phyloP scores from a whole-genome alignment of 1,140 invertebrate species.

The Drosophila persimilis region DNA sequence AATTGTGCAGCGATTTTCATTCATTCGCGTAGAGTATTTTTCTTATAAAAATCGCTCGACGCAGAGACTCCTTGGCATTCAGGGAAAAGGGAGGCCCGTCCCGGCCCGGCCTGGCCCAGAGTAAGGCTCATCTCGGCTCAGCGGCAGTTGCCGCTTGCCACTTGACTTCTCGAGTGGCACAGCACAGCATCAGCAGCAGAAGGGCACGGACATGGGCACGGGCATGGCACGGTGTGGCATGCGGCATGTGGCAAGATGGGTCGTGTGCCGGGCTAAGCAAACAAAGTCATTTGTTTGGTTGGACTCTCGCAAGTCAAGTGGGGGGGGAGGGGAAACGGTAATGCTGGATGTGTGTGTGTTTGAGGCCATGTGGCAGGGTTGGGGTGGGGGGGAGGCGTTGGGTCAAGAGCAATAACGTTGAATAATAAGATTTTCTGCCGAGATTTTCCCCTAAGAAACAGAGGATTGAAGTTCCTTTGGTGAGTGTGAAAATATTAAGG shows the following conservation, averaged over 20 bases:
- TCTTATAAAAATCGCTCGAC: slow-evolving; percentile 29
- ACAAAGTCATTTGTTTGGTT: slow-evolving; percentile 70
- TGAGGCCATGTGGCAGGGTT: too few species aligned
- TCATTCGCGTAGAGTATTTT: slow-evolving; percentile 57
- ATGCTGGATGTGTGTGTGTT: background rate
- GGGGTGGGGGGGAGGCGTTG: too few species aligned
- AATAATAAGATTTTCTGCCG: slow-evolving; percentile 51
- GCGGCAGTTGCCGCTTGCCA: slow-evolving; percentile 39
- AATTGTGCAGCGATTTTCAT: slow-evolving; percentile 68
- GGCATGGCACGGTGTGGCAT: background rate
- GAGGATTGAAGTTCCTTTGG: too few species aligned
- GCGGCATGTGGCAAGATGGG: background rate
- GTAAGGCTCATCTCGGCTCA: slow-evolving; percentile 23
- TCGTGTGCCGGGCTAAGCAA: slow-evolving; percentile 41
- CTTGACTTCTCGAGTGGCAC: slow-evolving; percentile 65
- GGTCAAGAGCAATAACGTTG: slow-evolving; percentile 65
- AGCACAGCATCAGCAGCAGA: too few species aligned
- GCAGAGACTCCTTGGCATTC: slow-evolving; percentile 13
- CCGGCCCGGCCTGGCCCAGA: background rate
- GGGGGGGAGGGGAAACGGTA: background rate
- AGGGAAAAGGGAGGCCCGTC: background rate
- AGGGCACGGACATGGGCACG: background rate
- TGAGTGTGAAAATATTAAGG: too few species aligned
- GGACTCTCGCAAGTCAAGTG: slow-evolving; percentile 15
- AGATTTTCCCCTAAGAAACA: too few species aligned